Conservation (phyloP, 1,140 invertebrate species). For the Solen grandis region DNA sequence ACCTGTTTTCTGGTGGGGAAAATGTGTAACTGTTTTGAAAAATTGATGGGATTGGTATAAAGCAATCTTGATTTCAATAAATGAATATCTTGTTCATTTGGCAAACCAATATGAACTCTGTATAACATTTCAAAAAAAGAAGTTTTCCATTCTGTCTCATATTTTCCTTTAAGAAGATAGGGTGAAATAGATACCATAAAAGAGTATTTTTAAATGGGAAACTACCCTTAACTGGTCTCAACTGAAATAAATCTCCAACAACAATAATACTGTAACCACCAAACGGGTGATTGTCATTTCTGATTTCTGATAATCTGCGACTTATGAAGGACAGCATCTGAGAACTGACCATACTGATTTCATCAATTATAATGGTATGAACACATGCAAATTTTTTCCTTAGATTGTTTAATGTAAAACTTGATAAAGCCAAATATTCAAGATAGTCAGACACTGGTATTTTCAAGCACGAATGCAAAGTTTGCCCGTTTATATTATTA, state of each 20-base stretch:
- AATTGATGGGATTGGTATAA: background rate
- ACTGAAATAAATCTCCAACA: slow-evolving; percentile 29
- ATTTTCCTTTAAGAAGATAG: slow-evolving; percentile 16
- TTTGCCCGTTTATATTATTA: slow-evolving; percentile 33
- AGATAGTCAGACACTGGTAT: slow-evolving; percentile 19
- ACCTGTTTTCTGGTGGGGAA: no score
- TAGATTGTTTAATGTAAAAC: background rate
- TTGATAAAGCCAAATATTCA: background rate
- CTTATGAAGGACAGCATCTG: slow-evolving; percentile 44
- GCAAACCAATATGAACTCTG: background rate
- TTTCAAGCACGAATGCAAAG: slow-evolving; percentile 36
- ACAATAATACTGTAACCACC: slow-evolving; percentile 50
- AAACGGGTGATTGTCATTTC: slow-evolving; percentile 48
- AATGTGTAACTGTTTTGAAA: background rate
- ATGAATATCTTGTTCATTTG: background rate
- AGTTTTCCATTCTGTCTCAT: slow-evolving; percentile 2
- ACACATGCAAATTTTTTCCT: slow-evolving; percentile 2
- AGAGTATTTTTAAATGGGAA: background rate
- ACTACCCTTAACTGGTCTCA: background rate
- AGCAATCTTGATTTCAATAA: background rate
- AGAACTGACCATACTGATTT: slow-evolving; percentile 4
- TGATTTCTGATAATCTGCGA: slow-evolving; percentile 43
- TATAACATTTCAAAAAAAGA: background rate
- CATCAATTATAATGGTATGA: slow-evolving; percentile 5
- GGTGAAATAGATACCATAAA: slow-evolving; percentile 19